phyloP scores from a whole-genome alignment of 2,888 invertebrate species.

The Philereme transversata region DNA sequence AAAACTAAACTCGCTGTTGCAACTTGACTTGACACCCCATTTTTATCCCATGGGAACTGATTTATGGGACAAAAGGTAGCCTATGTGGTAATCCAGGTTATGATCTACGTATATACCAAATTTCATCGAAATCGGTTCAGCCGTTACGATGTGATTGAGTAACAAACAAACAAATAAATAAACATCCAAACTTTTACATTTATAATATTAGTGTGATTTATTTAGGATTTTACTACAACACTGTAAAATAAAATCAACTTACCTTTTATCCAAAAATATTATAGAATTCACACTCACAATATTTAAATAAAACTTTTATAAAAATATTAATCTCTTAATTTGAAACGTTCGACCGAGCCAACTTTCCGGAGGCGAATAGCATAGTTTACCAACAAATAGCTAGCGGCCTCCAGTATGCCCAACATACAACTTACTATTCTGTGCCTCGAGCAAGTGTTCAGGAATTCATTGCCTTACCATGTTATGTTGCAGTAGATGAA shows the following conservation, averaged over 20 bases:
- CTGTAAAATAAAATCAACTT: constrained; percentile 6
- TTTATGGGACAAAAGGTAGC: too few relatives aligned
- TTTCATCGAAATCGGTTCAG: too few relatives aligned
- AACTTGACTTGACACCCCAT: too few relatives aligned
- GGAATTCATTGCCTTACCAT: constrained; percentile 28
- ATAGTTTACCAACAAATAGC: constrained; percentile 36
- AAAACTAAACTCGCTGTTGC: too few relatives aligned
- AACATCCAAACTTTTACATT: too few relatives aligned
- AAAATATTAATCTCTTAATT: background rate
- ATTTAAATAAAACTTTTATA: background rate
- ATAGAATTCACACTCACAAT: constrained; percentile 6
- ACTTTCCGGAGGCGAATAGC: constrained; percentile 53
- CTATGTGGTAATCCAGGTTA: too few relatives aligned
- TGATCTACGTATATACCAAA: too few relatives aligned
- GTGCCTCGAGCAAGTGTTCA: constrained; percentile 21
- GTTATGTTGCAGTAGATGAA: background rate
- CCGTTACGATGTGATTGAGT: too few relatives aligned
- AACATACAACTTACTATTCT: constrained; percentile 18
- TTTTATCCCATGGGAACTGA: too few relatives aligned
- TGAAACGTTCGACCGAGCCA: constrained; percentile 49
- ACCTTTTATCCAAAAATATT: constrained; percentile 21
- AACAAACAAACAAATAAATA: too few relatives aligned
- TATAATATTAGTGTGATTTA: too few relatives aligned
- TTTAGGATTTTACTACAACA: too few relatives aligned
- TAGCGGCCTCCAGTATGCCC: constrained; percentile 12